These are phyloP conservation scores for Acromyrmex heyeri DNA, from an alignment of 1,140 invertebrate species.

Conservation along the genomic window DNA sequence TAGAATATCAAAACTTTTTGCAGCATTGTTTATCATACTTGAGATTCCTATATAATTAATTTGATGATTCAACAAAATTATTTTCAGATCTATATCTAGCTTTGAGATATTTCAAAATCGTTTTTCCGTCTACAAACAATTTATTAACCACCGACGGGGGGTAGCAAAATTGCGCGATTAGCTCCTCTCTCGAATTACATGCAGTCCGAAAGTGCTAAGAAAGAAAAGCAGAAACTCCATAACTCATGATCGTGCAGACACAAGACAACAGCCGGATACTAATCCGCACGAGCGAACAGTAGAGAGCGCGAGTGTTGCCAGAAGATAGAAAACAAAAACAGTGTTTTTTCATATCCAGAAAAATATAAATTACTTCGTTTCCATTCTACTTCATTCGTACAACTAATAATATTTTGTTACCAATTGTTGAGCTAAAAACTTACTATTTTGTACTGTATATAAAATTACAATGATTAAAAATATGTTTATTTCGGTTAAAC, in stretches of 20 bases:
- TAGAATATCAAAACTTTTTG: too few relatives aligned
- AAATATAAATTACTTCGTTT: conserved; percentile 21
- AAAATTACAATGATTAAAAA: not conserved
- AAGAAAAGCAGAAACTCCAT: conserved; percentile 13
- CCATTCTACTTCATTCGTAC: not conserved
- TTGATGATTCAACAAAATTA: too few relatives aligned
- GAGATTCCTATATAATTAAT: too few relatives aligned
- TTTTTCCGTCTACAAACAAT: not conserved
- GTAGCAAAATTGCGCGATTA: conserved; percentile 29
- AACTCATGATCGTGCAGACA: conserved; percentile 42
- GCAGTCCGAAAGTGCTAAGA: not conserved
- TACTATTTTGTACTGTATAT: not conserved
- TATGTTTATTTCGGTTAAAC: not conserved
- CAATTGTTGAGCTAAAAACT: conserved; percentile 3
- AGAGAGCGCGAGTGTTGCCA: conserved; percentile 6
- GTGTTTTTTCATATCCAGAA: not conserved
- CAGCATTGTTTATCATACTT: too few relatives aligned
- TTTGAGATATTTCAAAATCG: too few relatives aligned
- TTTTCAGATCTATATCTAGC: too few relatives aligned
- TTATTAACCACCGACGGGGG: not conserved
- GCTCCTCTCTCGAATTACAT: conserved; percentile 21
- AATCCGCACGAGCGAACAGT: conserved; percentile 8
- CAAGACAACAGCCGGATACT: conserved; percentile 24
- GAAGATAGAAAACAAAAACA: conserved; percentile 16
- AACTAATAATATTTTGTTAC: conserved; percentile 4